phyloP scores from a whole-genome alignment of 2,113 vertebrate genomes.

The Otolemur garnettii region DNA sequence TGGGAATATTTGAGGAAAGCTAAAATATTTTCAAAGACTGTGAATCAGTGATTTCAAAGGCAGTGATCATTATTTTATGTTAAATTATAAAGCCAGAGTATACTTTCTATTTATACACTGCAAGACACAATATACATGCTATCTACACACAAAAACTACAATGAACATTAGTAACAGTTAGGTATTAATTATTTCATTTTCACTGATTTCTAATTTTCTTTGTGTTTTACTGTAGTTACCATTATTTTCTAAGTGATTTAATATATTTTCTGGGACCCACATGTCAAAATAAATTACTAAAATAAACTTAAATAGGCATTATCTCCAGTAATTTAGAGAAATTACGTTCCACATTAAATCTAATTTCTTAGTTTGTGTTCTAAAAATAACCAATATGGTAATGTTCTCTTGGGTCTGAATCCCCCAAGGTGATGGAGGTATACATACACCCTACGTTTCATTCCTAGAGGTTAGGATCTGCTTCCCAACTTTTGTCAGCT shows the following conservation, averaged over 20 bases:
- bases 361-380: not conserved
- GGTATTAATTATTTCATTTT: not conserved
- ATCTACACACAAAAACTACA: not conserved
- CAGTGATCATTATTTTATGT: not conserved
- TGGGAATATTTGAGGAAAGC: not conserved
- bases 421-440: not conserved
- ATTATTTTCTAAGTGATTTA: not conserved
- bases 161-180: not conserved
- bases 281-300: not conserved
- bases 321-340: not conserved
- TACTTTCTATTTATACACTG: not conserved
- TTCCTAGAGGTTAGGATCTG: not conserved
- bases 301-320: not conserved
- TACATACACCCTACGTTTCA: not conserved
- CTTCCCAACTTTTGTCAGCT: not conserved
- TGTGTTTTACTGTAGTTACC: not conserved
- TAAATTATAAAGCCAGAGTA: not conserved
- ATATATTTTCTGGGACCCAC: not conserved
- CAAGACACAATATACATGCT: not conserved
- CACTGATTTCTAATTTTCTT: not conserved
- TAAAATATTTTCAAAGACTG: not conserved
- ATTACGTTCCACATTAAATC: not conserved
- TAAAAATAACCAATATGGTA: not conserved
- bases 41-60: not conserved
- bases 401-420: not conserved